phyloP scores from a whole-genome alignment of 2,888 invertebrate species.

The Heteromyza rotundicornis region DNA sequence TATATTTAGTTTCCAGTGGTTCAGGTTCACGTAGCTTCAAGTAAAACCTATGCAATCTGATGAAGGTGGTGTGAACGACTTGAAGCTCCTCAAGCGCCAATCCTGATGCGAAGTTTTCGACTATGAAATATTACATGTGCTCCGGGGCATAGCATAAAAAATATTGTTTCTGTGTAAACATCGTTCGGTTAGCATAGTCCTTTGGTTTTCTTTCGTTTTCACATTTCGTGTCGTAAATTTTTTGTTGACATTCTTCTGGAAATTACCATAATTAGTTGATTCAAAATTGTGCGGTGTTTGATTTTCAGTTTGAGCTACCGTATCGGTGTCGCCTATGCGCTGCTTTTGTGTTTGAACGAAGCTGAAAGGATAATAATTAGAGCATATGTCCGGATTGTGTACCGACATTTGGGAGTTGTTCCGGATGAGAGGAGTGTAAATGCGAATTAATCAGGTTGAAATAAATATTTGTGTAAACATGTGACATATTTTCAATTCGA shows the following conservation, averaged over 20 bases:
- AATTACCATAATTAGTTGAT: conserved; percentile 60
- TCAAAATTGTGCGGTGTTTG: conserved; percentile 38
- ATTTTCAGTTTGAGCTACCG: conserved; percentile 22
- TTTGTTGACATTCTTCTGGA: conserved; percentile 55
- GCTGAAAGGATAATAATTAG: conserved; percentile 52
- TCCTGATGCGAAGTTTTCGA: not conserved
- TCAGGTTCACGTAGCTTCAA: conserved; percentile 32
- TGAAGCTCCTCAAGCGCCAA: not conserved
- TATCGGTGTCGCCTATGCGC: conserved; percentile 11
- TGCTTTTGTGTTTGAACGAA: conserved; percentile 34
- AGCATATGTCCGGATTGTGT: conserved; percentile 54
- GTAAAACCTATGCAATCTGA: not conserved
- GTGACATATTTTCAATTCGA: conserved; percentile 23
- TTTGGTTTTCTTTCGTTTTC: not conserved
- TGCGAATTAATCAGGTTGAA: conserved; percentile 49
- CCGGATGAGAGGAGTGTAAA: conserved; percentile 27
- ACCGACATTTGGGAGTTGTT: conserved; percentile 43
- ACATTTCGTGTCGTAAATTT: conserved; percentile 35
- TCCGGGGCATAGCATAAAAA: conserved; percentile 14
- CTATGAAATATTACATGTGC: not conserved
- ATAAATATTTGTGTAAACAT: conserved; percentile 44
- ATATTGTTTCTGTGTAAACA: conserved; percentile 45
- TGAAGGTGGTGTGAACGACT: not conserved
- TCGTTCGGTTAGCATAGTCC: conserved; percentile 35
- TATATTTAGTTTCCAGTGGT: conserved; percentile 18